A percentile compares a stretch with the other conserved stretches of the same genome.
Evolutionary conservation across 2,113 vertebrate species (phyloP).

Genomic region (Neotoma lepida): DNA sequence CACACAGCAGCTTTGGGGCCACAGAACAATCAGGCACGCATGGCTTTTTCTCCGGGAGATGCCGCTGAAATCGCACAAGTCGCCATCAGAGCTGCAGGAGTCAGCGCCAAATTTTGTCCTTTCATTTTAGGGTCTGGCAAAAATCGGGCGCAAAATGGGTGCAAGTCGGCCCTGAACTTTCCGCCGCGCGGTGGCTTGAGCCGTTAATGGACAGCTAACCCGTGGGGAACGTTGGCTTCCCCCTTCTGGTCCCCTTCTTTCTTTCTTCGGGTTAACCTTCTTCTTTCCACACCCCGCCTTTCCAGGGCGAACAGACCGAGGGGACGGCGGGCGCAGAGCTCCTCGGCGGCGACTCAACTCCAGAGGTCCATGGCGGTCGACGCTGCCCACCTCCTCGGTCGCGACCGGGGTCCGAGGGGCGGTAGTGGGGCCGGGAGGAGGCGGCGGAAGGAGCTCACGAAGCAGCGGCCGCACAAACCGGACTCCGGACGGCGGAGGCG

Average conservation of each 20-base stretch:
- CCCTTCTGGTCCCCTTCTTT: constrained; percentile 15
- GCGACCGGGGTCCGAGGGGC: constrained; percentile 54
- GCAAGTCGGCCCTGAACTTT: constrained; percentile 38
- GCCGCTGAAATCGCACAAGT: constrained; percentile 71
- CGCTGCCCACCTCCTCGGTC: constrained; percentile 55
- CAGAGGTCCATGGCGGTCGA: constrained; percentile 51
- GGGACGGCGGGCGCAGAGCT: constrained; percentile 39
- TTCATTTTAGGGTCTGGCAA: constrained; percentile 74
- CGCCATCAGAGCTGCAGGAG: constrained; percentile 57
- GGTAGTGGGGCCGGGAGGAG: neutral
- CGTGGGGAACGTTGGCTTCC: neutral
- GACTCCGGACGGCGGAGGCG: constrained; percentile 51
- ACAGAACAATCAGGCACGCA: constrained; percentile 73
- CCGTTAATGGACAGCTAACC: constrained; percentile 11
- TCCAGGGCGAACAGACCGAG: constrained; percentile 26
- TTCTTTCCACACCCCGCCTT: constrained; percentile 31
- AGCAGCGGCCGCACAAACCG: constrained; percentile 24
- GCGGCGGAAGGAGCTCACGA: constrained; percentile 55
- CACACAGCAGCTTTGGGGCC: constrained; percentile 28
- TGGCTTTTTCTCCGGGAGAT: constrained; percentile 73
- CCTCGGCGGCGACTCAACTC: constrained; percentile 67
- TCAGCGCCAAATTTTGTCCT: constrained; percentile 70
- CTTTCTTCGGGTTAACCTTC: constrained; percentile 61
- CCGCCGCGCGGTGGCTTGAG: neutral
- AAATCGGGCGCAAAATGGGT: constrained; percentile 44